phyloP scores from a whole-genome alignment of 37 sponge, comb jelly and placozoan genomes.

The Geodia barretti region DNA sequence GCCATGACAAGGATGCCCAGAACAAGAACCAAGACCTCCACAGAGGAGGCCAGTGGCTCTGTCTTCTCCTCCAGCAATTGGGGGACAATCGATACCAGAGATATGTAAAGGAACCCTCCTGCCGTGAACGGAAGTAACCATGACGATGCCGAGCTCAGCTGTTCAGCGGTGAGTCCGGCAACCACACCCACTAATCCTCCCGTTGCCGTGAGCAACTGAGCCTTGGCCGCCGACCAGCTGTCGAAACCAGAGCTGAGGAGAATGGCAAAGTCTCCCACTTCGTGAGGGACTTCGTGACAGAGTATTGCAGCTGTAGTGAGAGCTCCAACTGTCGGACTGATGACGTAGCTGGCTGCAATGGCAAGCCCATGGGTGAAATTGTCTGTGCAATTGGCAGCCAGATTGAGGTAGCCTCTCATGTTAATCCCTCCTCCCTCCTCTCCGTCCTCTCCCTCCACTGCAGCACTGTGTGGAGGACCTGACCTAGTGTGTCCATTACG shows the following conservation, averaged over 20 bases:
- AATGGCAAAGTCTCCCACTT: conserved; percentile 95
- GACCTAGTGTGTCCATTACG: neutral
- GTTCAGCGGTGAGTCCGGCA: conserved; percentile 71
- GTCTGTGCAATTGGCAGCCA: conserved; percentile 87
- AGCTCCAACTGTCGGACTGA: conserved; percentile 66
- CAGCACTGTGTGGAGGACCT: neutral
- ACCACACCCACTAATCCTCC: conserved; percentile 87
- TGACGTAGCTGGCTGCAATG: conserved; percentile 79
- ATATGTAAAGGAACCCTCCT: conserved; percentile 90
- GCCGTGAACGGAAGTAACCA: conserved; percentile 95
- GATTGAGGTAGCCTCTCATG: conserved; percentile 83
- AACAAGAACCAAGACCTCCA: conserved; percentile 18
- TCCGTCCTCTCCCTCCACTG: neutral
- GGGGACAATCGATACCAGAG: conserved; percentile 81
- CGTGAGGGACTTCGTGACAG: conserved; percentile 95
- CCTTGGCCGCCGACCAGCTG: conserved; percentile 69
- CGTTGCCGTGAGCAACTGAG: conserved; percentile 76
- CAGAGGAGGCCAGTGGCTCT: neutral
- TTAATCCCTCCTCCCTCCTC: neutral
- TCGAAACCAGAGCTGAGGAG: conserved; percentile 85
- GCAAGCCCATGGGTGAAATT: conserved; percentile 96
- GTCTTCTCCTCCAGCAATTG: conserved; percentile 30
- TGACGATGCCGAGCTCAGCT: conserved; percentile 44
- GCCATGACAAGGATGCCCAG: conserved; percentile 70
- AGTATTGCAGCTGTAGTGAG: conserved; percentile 90